phyloP scores from a whole-genome alignment of 2,113 vertebrate genomes.

The Etheostoma spectabile region DNA sequence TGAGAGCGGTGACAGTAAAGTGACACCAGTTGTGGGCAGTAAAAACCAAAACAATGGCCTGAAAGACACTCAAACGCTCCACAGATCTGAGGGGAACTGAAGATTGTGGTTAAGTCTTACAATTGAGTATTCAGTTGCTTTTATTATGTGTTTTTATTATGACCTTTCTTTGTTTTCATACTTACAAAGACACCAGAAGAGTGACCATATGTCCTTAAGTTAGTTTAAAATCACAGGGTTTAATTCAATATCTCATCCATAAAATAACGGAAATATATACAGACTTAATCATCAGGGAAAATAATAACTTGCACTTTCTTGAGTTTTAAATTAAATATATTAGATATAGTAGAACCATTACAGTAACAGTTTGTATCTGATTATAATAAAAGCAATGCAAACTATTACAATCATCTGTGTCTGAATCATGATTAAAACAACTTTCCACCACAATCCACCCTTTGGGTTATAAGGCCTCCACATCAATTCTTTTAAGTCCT shows the following conservation, averaged over 20 bases:
- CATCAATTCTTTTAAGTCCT: slow-evolving; percentile 61
- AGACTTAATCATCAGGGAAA: slow-evolving; percentile 53
- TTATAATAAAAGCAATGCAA: slow-evolving; percentile 74
- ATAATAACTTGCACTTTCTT: slow-evolving; percentile 53
- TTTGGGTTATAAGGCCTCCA: slow-evolving; percentile 33
- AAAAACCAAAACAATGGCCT: background rate
- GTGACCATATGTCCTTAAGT: background rate
- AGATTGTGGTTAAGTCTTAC: background rate
- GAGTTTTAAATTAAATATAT: slow-evolving; percentile 80
- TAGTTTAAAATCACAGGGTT: slow-evolving; percentile 58
- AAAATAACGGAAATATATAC: slow-evolving; percentile 61
- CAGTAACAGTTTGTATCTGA: slow-evolving; percentile 59
- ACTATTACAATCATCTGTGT: slow-evolving; percentile 76
- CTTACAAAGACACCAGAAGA: background rate
- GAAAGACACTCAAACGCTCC: background rate
- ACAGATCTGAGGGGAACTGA: background rate
- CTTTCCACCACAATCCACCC: slow-evolving; percentile 29
- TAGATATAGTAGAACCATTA: slow-evolving; percentile 70
- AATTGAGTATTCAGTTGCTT: background rate
- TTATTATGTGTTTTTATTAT: background rate
- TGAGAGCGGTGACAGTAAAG: background rate
- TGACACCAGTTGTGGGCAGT: background rate
- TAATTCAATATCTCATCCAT: slow-evolving; percentile 68
- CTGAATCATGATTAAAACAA: slow-evolving; percentile 66
- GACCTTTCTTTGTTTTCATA: background rate